Percentiles rank a stretch among this genome's conserved stretches.
Evolutionary conservation across 2,797 vertebrate genomes (phyloP).

Genomic region (Lagocephalus sceleratus): DNA sequence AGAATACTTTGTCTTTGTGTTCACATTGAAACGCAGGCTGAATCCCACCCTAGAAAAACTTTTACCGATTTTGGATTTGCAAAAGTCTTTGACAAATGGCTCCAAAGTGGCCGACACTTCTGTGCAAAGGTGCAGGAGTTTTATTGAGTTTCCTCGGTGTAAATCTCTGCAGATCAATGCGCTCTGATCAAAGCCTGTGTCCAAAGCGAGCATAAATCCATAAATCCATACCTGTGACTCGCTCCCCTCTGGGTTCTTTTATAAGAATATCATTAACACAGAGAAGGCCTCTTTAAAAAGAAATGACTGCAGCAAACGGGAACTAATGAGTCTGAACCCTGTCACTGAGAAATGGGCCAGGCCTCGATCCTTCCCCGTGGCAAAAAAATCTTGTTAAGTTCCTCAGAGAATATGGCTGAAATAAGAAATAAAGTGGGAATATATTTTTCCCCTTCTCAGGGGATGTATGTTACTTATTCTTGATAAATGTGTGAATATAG

Average conservation of each 20-base stretch:
- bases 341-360: slow-evolving; percentile 47
- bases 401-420: slow-evolving; percentile 45
- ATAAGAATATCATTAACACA: slow-evolving; percentile 69
- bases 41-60: slow-evolving; percentile 20
- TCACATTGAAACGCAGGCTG: slow-evolving; percentile 18
- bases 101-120: slow-evolving; percentile 45
- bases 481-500: too few relatives aligned
- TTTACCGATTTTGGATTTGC: slow-evolving; percentile 41
- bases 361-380: slow-evolving; percentile 52
- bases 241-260: slow-evolving; percentile 65
- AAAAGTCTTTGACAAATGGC: slow-evolving; percentile 63
- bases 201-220: slow-evolving; percentile 65
- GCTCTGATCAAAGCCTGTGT: slow-evolving; percentile 72
- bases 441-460: too few relatives aligned
- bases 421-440: slow-evolving; percentile 43
- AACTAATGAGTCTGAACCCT: slow-evolving; percentile 75
- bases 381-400: slow-evolving; percentile 56
- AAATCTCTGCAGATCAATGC: slow-evolving; percentile 75
- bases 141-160: slow-evolving; percentile 62
- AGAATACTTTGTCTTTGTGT: slow-evolving; percentile 8
- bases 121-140: slow-evolving; percentile 50
- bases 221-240: slow-evolving; percentile 70
- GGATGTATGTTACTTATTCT: too few relatives aligned
- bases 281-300: slow-evolving; percentile 62
- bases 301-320: slow-evolving; percentile 54